A percentile compares a stretch with the other conserved stretches of the same genome.
These are phyloP conservation scores for Eupithecia subumbrata DNA, from an alignment of 2,888 invertebrate species.

Conservation along the genomic window DNA sequence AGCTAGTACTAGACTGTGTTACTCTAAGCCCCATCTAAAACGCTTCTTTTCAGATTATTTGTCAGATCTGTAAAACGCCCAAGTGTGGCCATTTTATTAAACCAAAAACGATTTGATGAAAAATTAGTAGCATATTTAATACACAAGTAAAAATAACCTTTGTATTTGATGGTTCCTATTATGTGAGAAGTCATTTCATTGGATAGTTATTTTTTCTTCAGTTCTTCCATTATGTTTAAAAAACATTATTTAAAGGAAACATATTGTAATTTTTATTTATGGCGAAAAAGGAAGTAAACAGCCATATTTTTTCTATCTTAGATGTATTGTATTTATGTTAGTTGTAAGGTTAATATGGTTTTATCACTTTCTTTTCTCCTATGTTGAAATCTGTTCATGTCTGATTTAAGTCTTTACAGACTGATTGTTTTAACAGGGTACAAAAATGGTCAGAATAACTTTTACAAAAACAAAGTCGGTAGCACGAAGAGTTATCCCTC, in stretches of 20 bases:
- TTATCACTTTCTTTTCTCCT: conserved; percentile 15
- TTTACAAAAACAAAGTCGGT: not conserved
- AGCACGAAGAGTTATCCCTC: not conserved
- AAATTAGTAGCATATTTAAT: not conserved
- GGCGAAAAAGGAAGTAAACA: conserved; percentile 42
- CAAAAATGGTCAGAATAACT: conserved; percentile 30
- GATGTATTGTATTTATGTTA: conserved; percentile 34
- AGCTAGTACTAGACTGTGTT: not conserved
- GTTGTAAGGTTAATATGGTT: conserved; percentile 26
- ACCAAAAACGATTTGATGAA: not conserved
- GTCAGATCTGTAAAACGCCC: not conserved
- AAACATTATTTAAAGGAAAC: conserved; percentile 30
- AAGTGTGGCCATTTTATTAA: conserved; percentile 13
- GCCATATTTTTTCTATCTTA: conserved; percentile 39
- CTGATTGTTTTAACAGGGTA: conserved; percentile 54
- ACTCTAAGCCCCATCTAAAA: not conserved
- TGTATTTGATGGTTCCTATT: conserved; percentile 24
- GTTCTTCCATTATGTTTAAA: conserved; percentile 53
- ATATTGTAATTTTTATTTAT: conserved; percentile 38
- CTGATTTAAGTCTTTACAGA: conserved; percentile 37
- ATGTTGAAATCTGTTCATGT: conserved; percentile 5
- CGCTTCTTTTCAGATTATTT: not conserved
- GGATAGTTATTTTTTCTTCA: conserved; percentile 25
- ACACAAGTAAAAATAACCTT: not conserved
- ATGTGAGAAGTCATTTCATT: conserved; percentile 33